Conservation (phyloP, 2,888 invertebrate genomes). For the Dasysyrphus tricinctus region DNA sequence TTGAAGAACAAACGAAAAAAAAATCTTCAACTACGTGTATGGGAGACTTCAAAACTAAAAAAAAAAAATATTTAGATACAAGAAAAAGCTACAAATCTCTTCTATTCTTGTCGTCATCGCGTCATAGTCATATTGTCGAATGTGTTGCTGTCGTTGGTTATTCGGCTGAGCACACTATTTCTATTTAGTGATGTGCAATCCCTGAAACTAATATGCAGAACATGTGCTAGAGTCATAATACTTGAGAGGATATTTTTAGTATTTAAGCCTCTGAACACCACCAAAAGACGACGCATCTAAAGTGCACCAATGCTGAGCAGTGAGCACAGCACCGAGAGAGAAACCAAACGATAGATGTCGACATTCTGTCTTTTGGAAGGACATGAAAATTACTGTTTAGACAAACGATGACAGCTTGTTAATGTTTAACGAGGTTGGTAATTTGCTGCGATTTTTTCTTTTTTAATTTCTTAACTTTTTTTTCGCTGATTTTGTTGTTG, state of each 20-base stretch:
- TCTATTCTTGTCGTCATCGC: constrained; percentile 55
- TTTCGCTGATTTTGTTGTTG: constrained; percentile 2
- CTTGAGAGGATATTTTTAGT: constrained; percentile 69
- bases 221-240: constrained; percentile 70
- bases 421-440: constrained; percentile 76
- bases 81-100: constrained; percentile 68
- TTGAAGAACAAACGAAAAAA: constrained; percentile 43
- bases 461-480: constrained; percentile 24
- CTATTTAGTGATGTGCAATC: constrained; percentile 64
- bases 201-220: constrained; percentile 75
- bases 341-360: constrained; percentile 65
- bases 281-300: constrained; percentile 35
- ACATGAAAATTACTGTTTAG: constrained; percentile 76
- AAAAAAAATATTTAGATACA: constrained; percentile 57
- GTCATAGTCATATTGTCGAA: constrained; percentile 23
- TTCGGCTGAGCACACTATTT: constrained; percentile 26
- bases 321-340: constrained; percentile 14
- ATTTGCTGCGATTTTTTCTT: constrained; percentile 61
- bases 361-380: constrained; percentile 74
- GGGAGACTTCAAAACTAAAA: constrained; percentile 35
- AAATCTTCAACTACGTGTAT: constrained; percentile 61
- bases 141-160: constrained; percentile 10
- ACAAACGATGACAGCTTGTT: constrained; percentile 76
- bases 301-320: background rate
- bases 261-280: constrained; percentile 18